phyloP scores from a whole-genome alignment of 2,113 vertebrate species.

The Riparia riparia region DNA sequence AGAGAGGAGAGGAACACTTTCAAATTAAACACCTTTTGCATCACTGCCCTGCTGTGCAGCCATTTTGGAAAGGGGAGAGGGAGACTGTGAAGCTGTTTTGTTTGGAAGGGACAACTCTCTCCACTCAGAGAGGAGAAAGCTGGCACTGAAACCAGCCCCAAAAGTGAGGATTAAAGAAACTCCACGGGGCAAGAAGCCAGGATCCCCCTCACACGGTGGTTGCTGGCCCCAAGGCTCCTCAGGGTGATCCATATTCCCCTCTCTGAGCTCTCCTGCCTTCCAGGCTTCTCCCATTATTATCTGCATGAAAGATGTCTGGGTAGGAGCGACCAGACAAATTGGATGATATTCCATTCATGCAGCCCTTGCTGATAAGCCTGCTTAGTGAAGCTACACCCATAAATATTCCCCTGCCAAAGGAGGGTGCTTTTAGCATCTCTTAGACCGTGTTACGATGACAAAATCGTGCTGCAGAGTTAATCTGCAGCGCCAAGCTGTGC shows the following conservation, averaged over 20 bases:
- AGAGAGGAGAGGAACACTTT: neutral
- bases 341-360: neutral
- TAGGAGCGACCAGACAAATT: neutral
- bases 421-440: conserved; percentile 9
- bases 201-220: neutral
- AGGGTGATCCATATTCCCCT: neutral
- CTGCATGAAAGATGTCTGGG: neutral
- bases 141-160: neutral
- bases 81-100: neutral
- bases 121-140: neutral
- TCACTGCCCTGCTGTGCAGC: neutral
- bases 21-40: neutral
- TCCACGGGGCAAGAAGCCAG: neutral
- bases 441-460: neutral
- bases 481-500: neutral
- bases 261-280: neutral
- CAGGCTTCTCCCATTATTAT: neutral
- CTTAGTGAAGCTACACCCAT: neutral
- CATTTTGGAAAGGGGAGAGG: neutral
- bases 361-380: neutral
- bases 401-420: neutral
- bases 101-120: neutral
- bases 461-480: neutral
- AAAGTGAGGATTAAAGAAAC: neutral
- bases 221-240: neutral